These are phyloP conservation scores for Phalacrocorax pelagicus DNA, from an alignment of 2,113 vertebrate genomes.

Conservation along the genomic window DNA sequence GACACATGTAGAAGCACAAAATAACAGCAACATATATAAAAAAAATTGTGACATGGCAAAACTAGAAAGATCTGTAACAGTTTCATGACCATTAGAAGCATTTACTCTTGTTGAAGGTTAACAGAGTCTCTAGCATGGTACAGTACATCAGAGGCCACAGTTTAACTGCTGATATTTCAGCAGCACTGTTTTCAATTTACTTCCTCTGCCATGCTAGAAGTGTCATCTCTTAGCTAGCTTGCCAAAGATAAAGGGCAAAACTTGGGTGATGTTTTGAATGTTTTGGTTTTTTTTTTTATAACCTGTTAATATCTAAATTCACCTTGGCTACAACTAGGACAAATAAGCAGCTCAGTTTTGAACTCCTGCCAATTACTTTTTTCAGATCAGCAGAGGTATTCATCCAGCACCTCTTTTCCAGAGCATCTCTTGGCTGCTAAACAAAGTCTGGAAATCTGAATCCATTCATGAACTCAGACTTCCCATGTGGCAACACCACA, in stretches of 20 bases:
- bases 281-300: neutral
- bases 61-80: neutral
- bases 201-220: neutral
- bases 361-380: conserved; percentile 13
- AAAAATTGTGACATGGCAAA: neutral
- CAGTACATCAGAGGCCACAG: neutral
- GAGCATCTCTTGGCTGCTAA: conserved; percentile 34
- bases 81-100: neutral
- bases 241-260: neutral
- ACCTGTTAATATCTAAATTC: conserved; percentile 13
- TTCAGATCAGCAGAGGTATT: conserved; percentile 31
- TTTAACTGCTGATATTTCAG: neutral
- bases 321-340: conserved; percentile 23
- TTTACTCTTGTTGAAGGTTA: neutral
- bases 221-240: neutral
- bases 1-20: neutral
- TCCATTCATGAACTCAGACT: conserved; percentile 73
- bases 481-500: conserved; percentile 16
- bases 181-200: neutral
- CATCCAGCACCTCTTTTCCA: conserved; percentile 25
- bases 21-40: neutral
- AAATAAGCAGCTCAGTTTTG: conserved; percentile 36
- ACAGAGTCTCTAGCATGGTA: neutral
- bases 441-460: conserved; percentile 68
- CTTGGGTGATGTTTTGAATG: neutral